Evolutionary conservation across 2,888 invertebrate species (phyloP), one percentile per base, ranked within the genome.

Genomic region (Platycheirus albimanus): DNA sequence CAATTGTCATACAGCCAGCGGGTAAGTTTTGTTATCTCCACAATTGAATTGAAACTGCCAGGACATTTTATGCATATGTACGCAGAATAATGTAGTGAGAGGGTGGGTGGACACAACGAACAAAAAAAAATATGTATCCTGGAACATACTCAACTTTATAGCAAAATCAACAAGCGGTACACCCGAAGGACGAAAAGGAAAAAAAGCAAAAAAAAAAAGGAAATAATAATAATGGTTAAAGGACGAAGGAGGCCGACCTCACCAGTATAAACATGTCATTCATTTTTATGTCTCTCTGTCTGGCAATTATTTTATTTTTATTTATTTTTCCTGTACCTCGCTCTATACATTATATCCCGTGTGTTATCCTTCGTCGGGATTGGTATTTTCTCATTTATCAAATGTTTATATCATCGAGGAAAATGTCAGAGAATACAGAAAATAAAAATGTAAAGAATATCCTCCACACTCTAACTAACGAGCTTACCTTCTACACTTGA

Each of bases 1-100:
- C 85, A 85, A 85, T 85, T 85, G 81, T 85, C 85, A 75, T 77
- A 74, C 61, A 66, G 81, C 85, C 85, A 74, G 36, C 36, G 81
- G 81, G 85, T 80, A 61, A 78, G 85, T 86, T 85, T 71, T 75
- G 78, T 74, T 74, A 69, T 75, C 83, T 75, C 64, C 51, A 69
- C 80, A 77, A 74, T 79, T 79, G 64, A 83, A 83, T 83, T 83
- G 77, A 72, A 78, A 72, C 63, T 63, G 67, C 69, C 83, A 78
- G 83, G 83, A 78, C 64, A 72, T 63, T 83, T 64, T 19, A 61
- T 45, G 24, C 70, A 52, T 52, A 66, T 33, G 30, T 33, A 6
- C 6, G 30, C 8, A 8, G 30, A 7, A 33, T n/a, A 8, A 8
- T 2, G 5, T 33, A 3, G 30, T 8, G 7, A 51, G 30, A 51